Evolutionary conservation across 2,113 vertebrate genomes (phyloP).

Genomic region (Oxyura jamaicensis): DNA sequence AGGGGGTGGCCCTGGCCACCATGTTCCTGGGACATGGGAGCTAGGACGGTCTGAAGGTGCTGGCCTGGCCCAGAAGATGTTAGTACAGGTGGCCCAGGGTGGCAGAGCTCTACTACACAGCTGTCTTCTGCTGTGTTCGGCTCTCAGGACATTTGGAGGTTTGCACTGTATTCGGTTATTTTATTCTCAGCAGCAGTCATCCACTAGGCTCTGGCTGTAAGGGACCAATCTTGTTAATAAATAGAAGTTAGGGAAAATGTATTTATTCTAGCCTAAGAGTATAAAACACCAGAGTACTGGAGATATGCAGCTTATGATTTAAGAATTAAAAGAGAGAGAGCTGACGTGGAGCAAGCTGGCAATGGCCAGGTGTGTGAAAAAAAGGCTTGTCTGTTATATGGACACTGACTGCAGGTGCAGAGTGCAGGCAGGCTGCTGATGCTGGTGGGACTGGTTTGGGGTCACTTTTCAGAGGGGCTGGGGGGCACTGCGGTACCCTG

Average conservation of each 20-base stretch:
- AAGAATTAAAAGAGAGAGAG: neutral
- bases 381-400: accelerated
- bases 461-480: no score
- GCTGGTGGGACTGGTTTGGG: neutral
- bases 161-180: neutral
- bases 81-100: neutral
- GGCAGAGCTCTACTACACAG: neutral
- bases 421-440: neutral
- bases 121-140: neutral
- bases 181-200: neutral
- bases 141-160: neutral
- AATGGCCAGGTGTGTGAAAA: neutral
- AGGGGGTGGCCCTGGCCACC: neutral
- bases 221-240: neutral
- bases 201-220: neutral
- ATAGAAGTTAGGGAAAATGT: neutral
- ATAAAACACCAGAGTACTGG: neutral
- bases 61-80: neutral
- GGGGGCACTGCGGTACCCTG: accelerated
- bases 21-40: neutral
- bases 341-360: neutral
- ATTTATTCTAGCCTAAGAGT: neutral
- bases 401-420: neutral
- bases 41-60: neutral
- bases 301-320: neutral